Conservation (phyloP, 2,888 invertebrate species). For the Lordiphosa fenestrarum region DNA sequence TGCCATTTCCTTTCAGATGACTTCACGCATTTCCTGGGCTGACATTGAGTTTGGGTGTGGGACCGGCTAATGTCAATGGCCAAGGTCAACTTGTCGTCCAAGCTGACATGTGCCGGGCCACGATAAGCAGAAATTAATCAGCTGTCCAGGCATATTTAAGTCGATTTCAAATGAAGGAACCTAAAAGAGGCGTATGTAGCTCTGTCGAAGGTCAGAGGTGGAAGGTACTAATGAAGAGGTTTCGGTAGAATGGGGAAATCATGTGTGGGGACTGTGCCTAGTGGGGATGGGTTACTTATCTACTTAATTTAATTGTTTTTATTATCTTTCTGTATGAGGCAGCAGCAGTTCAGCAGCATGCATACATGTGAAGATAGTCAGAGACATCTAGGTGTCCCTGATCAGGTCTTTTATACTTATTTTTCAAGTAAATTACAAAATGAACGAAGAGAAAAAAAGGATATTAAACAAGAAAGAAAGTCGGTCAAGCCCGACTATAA, state of each 20-base stretch:
- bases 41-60: constrained; percentile 52
- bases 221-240: background rate
- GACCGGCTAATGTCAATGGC: constrained; percentile 55
- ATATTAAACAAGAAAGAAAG: too few species aligned
- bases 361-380: too few species aligned
- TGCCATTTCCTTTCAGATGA: constrained; percentile 57
- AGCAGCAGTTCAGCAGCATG: too few species aligned
- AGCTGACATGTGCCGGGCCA: constrained; percentile 27
- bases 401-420: too few species aligned
- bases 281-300: too few species aligned
- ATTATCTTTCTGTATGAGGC: too few species aligned
- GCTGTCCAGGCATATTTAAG: constrained; percentile 24
- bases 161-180: constrained; percentile 18
- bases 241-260: background rate
- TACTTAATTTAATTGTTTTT: too few species aligned
- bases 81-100: constrained; percentile 49
- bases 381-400: too few species aligned
- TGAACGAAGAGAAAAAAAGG: too few species aligned
- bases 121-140: constrained; percentile 62
- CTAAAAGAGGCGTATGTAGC: constrained; percentile 6
- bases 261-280: too few species aligned
- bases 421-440: too few species aligned
- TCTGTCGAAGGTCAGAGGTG: background rate
- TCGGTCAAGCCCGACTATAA: too few species aligned
- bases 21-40: constrained; percentile 59